Evolutionary conservation across 2,113 vertebrate species (phyloP).

Genomic region (Zapus hudsonius): DNA sequence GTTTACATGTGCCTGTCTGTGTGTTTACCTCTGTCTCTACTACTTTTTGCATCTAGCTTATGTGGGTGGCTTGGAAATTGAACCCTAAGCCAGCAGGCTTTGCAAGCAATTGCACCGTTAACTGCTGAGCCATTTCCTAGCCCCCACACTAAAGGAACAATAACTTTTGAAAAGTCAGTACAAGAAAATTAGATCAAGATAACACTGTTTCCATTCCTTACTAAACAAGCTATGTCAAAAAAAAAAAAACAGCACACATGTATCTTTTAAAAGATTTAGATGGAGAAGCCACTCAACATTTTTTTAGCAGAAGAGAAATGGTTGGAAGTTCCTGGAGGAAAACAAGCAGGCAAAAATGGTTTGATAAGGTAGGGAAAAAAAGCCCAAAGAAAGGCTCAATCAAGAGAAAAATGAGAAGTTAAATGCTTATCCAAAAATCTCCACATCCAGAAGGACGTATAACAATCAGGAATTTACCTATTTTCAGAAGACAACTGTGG

Average conservation of each 20-base stretch:
- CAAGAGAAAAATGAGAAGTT: background rate
- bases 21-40: too few relatives aligned
- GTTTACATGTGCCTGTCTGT: too few relatives aligned
- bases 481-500: background rate
- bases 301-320: conserved; percentile 48
- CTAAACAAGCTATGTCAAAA: conserved; percentile 19
- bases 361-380: conserved; percentile 25
- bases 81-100: too few relatives aligned
- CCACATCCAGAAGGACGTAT: background rate
- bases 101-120: too few relatives aligned
- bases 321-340: conserved; percentile 30
- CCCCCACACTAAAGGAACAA: background rate
- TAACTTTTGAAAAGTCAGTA: background rate
- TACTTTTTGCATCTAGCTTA: too few relatives aligned
- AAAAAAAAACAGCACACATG: too few relatives aligned
- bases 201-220: background rate
- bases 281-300: conserved; percentile 32
- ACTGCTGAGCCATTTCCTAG: too few relatives aligned
- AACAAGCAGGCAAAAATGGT: background rate
- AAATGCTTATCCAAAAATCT: background rate
- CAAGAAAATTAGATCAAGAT: conserved; percentile 40
- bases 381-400: background rate
- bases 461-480: background rate
- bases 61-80: too few relatives aligned
- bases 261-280: conserved; percentile 12